Evolutionary conservation across 2,797 vertebrate genomes (phyloP).

Genomic region (Pteronotus mesoamericanus): DNA sequence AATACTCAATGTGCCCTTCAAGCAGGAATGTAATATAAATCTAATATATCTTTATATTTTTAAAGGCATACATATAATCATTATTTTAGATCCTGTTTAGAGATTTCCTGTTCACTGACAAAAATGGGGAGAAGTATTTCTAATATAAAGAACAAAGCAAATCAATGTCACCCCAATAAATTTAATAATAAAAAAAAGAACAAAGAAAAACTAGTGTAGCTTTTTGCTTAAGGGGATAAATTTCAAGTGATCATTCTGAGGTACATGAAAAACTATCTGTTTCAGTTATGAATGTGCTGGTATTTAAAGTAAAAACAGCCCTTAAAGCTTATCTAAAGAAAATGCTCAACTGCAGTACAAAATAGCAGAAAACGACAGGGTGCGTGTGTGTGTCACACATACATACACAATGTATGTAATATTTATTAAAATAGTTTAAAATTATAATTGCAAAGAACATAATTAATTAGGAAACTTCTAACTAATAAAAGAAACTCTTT

Average conservation of each 20-base stretch:
- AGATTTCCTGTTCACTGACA: slow-evolving; percentile 27
- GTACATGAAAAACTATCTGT: background rate
- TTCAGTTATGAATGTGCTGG: background rate
- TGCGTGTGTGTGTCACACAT: background rate
- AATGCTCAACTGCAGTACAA: slow-evolving; percentile 2
- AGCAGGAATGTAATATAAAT: slow-evolving; percentile 5
- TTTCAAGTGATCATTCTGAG: slow-evolving; percentile 3
- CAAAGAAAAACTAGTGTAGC: background rate
- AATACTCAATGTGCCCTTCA: background rate
- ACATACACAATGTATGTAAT: background rate
- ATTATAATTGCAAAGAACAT: background rate
- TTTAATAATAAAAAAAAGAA: background rate
- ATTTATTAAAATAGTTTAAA: slow-evolving; percentile 14
- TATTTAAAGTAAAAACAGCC: slow-evolving; percentile 43
- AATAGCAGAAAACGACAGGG: background rate
- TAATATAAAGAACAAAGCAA: slow-evolving; percentile 39
- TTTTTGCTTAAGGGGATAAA: slow-evolving; percentile 26
- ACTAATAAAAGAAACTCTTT: background rate
- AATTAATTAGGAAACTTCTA: background rate
- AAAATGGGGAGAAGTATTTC: slow-evolving; percentile 45
- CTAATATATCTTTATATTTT: background rate
- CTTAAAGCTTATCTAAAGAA: background rate
- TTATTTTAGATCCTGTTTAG: background rate
- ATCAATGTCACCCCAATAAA: background rate
- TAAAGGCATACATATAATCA: background rate